Conservation (phyloP, 2,113 vertebrate genomes). For the Elgaria multicarinata region DNA sequence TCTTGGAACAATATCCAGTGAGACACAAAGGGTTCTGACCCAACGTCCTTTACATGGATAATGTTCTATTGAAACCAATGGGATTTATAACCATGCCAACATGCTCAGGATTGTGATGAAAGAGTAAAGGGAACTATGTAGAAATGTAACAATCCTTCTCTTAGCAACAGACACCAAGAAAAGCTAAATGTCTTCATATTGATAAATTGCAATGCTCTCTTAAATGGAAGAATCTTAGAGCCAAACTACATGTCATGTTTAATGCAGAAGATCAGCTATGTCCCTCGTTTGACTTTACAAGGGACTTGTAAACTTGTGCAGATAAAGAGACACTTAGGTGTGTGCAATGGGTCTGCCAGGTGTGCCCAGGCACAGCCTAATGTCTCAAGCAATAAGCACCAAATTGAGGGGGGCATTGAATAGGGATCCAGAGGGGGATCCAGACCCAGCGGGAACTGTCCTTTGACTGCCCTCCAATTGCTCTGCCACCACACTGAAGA, state of each 20-base stretch:
- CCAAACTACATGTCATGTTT: not conserved
- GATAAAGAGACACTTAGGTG: too few species aligned
- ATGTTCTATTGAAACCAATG: not conserved
- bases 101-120: not conserved
- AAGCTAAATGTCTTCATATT: not conserved
- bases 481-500: too few species aligned
- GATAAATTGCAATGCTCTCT: not conserved
- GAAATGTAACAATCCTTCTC: not conserved
- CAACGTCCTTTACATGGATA: not conserved
- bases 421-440: too few species aligned
- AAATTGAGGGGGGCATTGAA: too few species aligned
- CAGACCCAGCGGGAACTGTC: too few species aligned
- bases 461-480: too few species aligned
- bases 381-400: too few species aligned
- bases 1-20: not conserved
- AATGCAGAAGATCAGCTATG: not conserved
- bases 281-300: not conserved
- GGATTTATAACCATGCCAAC: not conserved
- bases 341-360: too few species aligned
- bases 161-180: not conserved
- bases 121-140: not conserved
- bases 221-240: not conserved
- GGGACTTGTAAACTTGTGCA: too few species aligned
- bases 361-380: too few species aligned
- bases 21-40: not conserved